Conservation (phyloP, 2,113 vertebrate species). For the Hiodon tergisus region DNA sequence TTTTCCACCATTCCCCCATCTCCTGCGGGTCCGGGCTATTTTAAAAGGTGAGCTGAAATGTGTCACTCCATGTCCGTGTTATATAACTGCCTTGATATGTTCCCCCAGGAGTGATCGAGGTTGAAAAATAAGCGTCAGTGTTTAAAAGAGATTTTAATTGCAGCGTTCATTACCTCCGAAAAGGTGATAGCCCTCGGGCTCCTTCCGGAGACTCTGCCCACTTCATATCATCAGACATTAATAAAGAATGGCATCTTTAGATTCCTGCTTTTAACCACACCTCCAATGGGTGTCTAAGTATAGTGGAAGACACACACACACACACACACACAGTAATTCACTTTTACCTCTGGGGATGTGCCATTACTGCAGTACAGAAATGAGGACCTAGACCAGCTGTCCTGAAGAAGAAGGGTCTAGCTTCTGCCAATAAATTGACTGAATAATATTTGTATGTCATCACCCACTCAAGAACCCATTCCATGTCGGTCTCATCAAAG, state of each 20-base stretch:
- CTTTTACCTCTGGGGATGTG: not conserved
- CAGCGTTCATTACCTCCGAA: slow-evolving; percentile 14
- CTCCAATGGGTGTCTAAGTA: not conserved
- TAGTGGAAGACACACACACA: not conserved
- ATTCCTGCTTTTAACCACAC: slow-evolving; percentile 12
- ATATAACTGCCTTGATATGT: no score
- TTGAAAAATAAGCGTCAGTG: slow-evolving; percentile 1
- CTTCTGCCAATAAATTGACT: not conserved
- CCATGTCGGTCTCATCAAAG: not conserved
- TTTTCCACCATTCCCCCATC: no score
- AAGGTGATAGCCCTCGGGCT: not conserved
- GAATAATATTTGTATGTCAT: not conserved
- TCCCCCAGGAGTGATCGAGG: not conserved
- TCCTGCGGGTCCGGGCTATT: no score
- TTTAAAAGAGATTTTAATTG: slow-evolving; percentile 19
- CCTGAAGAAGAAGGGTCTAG: not conserved
- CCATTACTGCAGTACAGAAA: not conserved
- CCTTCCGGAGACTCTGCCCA: slow-evolving; percentile 11
- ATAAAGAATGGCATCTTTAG: slow-evolving; percentile 16
- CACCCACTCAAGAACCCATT: not conserved
- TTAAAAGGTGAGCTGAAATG: no score
- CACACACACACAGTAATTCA: no score
- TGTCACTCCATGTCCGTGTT: no score
- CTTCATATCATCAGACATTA: slow-evolving; percentile 8
- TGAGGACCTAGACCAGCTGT: not conserved